These are phyloP conservation scores for Brotula barbata DNA, from an alignment of 2,797 vertebrate genomes.

Conservation along the genomic window DNA sequence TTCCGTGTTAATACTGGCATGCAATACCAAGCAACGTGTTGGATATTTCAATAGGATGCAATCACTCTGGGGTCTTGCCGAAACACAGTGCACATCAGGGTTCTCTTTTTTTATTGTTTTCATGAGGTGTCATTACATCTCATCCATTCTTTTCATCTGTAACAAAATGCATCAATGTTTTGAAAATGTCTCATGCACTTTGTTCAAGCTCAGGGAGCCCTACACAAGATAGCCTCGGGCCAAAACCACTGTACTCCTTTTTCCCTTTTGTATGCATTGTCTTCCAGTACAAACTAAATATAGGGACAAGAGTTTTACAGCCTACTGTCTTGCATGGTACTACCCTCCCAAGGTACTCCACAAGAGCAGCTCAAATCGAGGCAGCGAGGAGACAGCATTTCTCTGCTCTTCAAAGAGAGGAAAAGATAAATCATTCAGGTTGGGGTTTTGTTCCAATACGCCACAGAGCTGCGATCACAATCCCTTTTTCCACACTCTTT, in stretches of 20 bases:
- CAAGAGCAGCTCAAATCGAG: slow-evolving; percentile 64
- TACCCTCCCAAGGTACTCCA: slow-evolving; percentile 75
- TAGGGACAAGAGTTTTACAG: slow-evolving; percentile 72
- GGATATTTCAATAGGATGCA: slow-evolving; percentile 81
- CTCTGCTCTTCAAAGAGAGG: slow-evolving; percentile 68
- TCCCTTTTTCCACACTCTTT: slow-evolving; percentile 76
- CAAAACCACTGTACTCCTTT: slow-evolving; percentile 71
- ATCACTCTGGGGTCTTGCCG: slow-evolving; percentile 68
- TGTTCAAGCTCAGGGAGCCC: slow-evolving; percentile 75
- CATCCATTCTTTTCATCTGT: slow-evolving; percentile 82
- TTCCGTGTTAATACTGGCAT: slow-evolving; percentile 81
- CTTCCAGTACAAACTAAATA: slow-evolving; percentile 71
- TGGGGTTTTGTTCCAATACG: slow-evolving; percentile 81
- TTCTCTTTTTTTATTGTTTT: slow-evolving; percentile 68
- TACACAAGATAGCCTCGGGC: slow-evolving; percentile 75
- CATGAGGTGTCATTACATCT: slow-evolving; percentile 75
- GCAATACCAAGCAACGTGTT: slow-evolving; percentile 74
- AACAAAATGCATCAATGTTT: slow-evolving; percentile 86
- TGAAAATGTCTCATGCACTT: slow-evolving; percentile 79
- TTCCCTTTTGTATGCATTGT: slow-evolving; percentile 67
- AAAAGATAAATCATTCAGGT: slow-evolving; percentile 83
- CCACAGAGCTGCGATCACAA: slow-evolving; percentile 79
- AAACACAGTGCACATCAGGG: slow-evolving; percentile 70
- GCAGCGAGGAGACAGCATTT: slow-evolving; percentile 65
- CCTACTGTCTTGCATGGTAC: slow-evolving; percentile 64